Evolutionary conservation across 2,797 vertebrate species (phyloP).

Genomic region (Cyclura pinguis): DNA sequence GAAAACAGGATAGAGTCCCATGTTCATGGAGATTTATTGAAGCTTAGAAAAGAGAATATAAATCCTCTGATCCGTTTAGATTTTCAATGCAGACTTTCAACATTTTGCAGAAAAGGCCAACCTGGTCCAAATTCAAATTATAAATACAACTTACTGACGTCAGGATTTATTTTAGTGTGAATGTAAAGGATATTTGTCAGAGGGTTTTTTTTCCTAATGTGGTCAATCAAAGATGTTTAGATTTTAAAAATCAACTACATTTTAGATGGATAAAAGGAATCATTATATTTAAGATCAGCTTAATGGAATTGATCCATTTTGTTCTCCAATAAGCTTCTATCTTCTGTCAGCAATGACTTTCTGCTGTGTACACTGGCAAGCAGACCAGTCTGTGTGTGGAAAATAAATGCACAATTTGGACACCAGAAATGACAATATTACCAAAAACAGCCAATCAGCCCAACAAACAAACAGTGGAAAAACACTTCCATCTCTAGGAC

Average conservation of each 20-base stretch:
- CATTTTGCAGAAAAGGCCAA: not conserved
- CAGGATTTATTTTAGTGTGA: not conserved
- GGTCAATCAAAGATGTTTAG: not conserved
- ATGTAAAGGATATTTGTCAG: not conserved
- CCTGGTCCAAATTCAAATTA: conserved; percentile 20
- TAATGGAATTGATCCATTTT: not conserved
- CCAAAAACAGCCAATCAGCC: not conserved
- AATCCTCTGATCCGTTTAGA: conserved; percentile 30
- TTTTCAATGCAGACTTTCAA: conserved; percentile 25
- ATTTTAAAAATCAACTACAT: not conserved
- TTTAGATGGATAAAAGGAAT: not conserved
- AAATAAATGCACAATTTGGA: not conserved
- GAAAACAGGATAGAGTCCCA: conserved; percentile 1
- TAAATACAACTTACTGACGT: conserved; percentile 9
- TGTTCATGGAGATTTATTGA: conserved; percentile 6
- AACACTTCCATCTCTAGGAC: not conserved
- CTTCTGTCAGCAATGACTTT: not conserved
- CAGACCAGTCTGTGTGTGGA: not conserved
- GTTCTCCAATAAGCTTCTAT: not conserved
- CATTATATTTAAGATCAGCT: not conserved
- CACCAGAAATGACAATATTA: not conserved
- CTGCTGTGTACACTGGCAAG: not conserved
- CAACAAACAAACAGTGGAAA: not conserved
- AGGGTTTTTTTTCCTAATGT: not conserved
- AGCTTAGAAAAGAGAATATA: not conserved